Base-by-base conservation (phyloP, 2,797 vertebrate species). In the Euphonia xanthogaster region DNA sequence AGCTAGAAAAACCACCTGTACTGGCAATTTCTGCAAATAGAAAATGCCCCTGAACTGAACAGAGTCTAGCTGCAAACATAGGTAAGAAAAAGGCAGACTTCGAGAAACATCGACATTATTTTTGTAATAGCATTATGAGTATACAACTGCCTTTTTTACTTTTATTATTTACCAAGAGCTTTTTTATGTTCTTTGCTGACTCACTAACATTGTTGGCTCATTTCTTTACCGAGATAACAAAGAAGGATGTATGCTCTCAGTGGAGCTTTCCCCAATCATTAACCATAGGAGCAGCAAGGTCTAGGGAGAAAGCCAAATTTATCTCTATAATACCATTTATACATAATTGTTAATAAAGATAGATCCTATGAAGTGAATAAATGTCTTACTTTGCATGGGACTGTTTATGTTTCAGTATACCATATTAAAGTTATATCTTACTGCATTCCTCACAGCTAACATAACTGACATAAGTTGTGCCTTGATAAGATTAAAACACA, bases 21-120 rank as follows among this genome's bases (percentile, higher is more conserved):
- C 45, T 31, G 12, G 8, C 28, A 66, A n/a, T 14, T 73, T 68
- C 54, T 40, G 7, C 4, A 10, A 70, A 28, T 3, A 92, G 19
- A 73, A 93, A 81, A 40, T 2, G 2, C 5, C 30, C 14, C 35
- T 73, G 10, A 85, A 45, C 19, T n/a, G 28, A 61, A 44, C 12
- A 55, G 0, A 0, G 9, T 28, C 44, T 22, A 76, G 16, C 17
- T 85, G 48, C 47, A 70, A 71, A 74, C 3, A 1, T 2, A 51
- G 24, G 5, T 14, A 50, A 60, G 30, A 42, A 67, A 55, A 48
- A 50, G 12, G 12, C 14, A 71, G 35, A 45, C 6, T 63, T 9
- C 20, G 35, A 66, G 42, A 21, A 86, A 60, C 1, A 4, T 47
- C 30, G 42, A 16, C 4, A 4, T 12, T 48, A 18, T 79, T 83